Evolutionary conservation across 2,113 vertebrate species (phyloP).

Genomic region (Stegastes partitus): DNA sequence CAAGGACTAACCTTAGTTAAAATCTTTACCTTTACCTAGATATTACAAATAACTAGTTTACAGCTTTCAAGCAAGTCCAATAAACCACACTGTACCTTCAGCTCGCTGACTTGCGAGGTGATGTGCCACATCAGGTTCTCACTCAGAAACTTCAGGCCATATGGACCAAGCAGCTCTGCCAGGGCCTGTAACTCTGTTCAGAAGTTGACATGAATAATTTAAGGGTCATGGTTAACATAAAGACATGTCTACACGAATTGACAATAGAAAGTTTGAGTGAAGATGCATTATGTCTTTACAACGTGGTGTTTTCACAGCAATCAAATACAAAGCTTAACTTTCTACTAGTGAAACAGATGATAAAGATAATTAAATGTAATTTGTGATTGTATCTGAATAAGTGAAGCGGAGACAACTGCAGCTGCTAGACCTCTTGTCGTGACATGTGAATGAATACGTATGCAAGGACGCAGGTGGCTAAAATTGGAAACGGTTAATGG

Average conservation of each 20-base stretch:
- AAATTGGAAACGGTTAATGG: slow-evolving; percentile 55
- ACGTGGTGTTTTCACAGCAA: not conserved
- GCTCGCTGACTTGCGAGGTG: slow-evolving; percentile 93
- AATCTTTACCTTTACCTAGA: not conserved
- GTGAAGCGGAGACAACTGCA: slow-evolving; percentile 11
- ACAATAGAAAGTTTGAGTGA: not conserved
- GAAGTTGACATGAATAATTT: slow-evolving; percentile 19
- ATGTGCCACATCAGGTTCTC: slow-evolving; percentile 99
- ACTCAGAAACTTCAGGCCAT: slow-evolving; percentile 93
- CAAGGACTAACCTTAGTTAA: not conserved
- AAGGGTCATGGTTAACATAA: not conserved
- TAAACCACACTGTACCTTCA: slow-evolving; percentile 87
- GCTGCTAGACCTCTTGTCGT: slow-evolving; percentile 23
- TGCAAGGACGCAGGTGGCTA: slow-evolving; percentile 48
- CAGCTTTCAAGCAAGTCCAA: too few species aligned
- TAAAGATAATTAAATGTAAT: not conserved
- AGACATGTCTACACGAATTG: not conserved
- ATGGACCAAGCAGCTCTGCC: slow-evolving; percentile 93
- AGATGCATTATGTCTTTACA: not conserved
- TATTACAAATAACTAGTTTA: not conserved
- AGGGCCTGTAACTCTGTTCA: slow-evolving; percentile 90
- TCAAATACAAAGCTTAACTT: not conserved
- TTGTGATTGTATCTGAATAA: slow-evolving; percentile 16
- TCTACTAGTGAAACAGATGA: not conserved
- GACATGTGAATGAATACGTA: slow-evolving; percentile 32